Evolutionary conservation across 2,113 vertebrate species (phyloP).

Genomic region (Calypte anna): DNA sequence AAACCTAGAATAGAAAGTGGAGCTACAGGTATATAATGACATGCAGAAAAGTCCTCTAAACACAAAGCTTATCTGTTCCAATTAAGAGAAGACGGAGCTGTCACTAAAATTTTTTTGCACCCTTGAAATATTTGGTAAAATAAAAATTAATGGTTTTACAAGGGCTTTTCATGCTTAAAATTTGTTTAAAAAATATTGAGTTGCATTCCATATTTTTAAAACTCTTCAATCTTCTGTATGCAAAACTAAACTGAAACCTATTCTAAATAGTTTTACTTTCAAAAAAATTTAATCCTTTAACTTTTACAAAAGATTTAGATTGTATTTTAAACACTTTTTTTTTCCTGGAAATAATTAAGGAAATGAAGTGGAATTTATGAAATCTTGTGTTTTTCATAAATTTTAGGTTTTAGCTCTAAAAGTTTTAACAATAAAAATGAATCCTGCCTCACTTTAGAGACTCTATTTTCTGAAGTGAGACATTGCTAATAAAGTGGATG

Average conservation of each 20-base stretch:
- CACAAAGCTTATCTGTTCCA: not conserved
- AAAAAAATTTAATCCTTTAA: not conserved
- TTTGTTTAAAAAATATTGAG: not conserved
- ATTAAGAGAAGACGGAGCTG: not conserved
- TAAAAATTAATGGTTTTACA: not conserved
- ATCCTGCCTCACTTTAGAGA: not conserved
- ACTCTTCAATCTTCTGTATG: not conserved
- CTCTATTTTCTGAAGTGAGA: not conserved
- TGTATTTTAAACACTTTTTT: not conserved
- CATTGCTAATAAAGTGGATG: not conserved
- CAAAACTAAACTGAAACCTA: not conserved
- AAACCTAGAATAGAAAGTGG: rapidly evolving
- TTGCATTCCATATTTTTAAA: not conserved
- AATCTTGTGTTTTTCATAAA: not conserved
- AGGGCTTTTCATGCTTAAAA: not conserved
- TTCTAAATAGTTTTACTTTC: not conserved
- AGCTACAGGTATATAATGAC: not conserved
- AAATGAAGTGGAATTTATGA: not conserved
- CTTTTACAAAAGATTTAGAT: not conserved
- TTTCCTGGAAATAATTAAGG: not conserved
- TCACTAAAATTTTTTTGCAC: not conserved
- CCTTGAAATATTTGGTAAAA: not conserved
- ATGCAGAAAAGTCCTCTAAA: not conserved
- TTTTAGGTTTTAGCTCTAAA: not conserved
- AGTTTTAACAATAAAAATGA: not conserved